phyloP scores from a whole-genome alignment of 1,140 invertebrate species.

The Idris sp. region DNA sequence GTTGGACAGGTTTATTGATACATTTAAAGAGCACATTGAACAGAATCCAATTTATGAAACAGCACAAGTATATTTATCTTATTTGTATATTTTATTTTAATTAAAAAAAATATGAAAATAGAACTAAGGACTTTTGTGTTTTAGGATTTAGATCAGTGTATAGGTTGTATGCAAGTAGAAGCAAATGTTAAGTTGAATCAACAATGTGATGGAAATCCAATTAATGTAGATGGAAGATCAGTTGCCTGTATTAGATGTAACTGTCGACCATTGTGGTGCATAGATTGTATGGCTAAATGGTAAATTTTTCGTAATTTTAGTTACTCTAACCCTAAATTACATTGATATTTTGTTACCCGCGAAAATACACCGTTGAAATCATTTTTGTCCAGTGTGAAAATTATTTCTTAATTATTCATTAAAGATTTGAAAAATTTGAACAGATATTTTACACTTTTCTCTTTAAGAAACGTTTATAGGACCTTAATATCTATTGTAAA shows the following conservation, averaged over 20 bases:
- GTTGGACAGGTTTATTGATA: slow-evolving; percentile 89
- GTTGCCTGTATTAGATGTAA: slow-evolving; percentile 81
- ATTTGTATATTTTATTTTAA: no score
- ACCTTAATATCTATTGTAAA: no score
- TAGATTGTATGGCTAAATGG: slow-evolving; percentile 92
- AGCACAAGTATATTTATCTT: slow-evolving; percentile 75
- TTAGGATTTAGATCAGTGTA: slow-evolving; percentile 88
- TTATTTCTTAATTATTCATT: no score
- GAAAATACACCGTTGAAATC: no score
- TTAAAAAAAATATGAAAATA: no score
- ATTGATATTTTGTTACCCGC: no score
- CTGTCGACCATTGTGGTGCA: slow-evolving; percentile 93
- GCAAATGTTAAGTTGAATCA: slow-evolving; percentile 90
- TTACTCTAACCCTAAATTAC: no score
- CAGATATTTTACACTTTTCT: no score
- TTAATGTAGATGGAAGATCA: slow-evolving; percentile 66
- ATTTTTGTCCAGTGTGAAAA: no score
- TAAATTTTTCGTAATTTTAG: slow-evolving; percentile 66
- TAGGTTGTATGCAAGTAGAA: slow-evolving; percentile 90
- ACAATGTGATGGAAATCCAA: slow-evolving; percentile 80
- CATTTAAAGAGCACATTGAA: slow-evolving; percentile 87
- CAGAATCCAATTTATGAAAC: slow-evolving; percentile 84
- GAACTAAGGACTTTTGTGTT: no score
- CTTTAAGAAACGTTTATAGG: no score
- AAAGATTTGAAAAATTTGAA: no score